A percentile compares a stretch with the other conserved stretches of the same genome.
Evolutionary conservation across 2,113 vertebrate species (phyloP).

Genomic region (Paradoxurus hermaphroditus): DNA sequence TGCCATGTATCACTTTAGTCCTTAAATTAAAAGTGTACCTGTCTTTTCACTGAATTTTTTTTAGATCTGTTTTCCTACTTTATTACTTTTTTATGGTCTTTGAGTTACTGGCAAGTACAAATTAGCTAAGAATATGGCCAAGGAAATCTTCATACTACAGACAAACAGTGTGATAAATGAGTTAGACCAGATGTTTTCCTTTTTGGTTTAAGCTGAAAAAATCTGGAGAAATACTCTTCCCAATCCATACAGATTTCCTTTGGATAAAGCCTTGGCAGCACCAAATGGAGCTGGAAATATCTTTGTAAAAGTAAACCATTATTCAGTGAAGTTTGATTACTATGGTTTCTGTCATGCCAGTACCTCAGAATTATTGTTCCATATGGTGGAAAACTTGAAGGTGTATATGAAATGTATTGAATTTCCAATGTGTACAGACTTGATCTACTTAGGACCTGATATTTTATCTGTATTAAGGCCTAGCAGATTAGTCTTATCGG

Average conservation of each 20-base stretch:
- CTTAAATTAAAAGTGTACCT: neutral
- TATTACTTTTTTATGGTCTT: constrained; percentile 26
- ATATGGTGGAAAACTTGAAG: constrained; percentile 4
- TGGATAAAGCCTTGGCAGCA: neutral
- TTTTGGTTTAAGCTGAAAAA: constrained; percentile 28
- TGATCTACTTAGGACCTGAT: neutral
- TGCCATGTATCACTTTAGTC: neutral
- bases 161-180: constrained; percentile 45
- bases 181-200: constrained; percentile 44
- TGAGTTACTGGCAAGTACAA: constrained; percentile 30
- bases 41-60: constrained; percentile 37
- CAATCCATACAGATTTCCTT: neutral
- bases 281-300: neutral
- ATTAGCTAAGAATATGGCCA: constrained; percentile 7
- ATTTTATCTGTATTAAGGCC: neutral
- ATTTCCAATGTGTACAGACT: neutral
- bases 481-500: neutral
- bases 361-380: constrained; percentile 14
- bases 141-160: neutral
- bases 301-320: constrained; percentile 16
- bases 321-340: neutral
- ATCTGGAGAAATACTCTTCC: neutral
- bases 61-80: constrained; percentile 4
- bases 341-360: neutral
- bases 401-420: neutral